Base-by-base conservation (phyloP, 2,113 vertebrate species). In the Caranx ignobilis region DNA sequence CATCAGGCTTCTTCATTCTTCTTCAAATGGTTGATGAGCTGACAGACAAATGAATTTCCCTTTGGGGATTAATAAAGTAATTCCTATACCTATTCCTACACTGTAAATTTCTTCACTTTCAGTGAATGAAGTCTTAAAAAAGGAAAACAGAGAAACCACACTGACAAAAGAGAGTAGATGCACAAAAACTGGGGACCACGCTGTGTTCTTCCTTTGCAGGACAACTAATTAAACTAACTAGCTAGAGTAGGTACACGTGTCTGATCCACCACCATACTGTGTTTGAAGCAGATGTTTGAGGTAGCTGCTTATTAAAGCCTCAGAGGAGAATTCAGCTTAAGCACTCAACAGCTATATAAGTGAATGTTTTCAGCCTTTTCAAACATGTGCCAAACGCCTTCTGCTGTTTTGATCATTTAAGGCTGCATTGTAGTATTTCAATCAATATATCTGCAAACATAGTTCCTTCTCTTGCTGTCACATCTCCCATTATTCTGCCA, bases 281-380 rank as follows among this genome's bases (percentile, higher is more conserved):
- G 55, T 77, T 55, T 77, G 73, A 52, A 71, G 77, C 83, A 80
- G 68, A 76, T 79, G 55, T 79, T 83, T 63, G 47, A 57, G 59
- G 16, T 11, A 13, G 67, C 34, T 61, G 65, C 65, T 85, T 56
- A 65, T 84, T 68, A 75, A 79, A 57, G 41, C 3, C 75, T 56
- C n/a, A 32, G 26, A 54, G 61, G 56, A 79, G 50, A 75, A 43
- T 67, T 59, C 37, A 41, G 48, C 43, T 65, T 37, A 55, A 31
- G 50, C 1, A 31, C 57, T 65, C 35, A 11, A 68, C 41, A 71
- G 18, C 55, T 71, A 60, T 18, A 41, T 18, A 34, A 43, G 19
- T 34, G 7, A 79, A 60, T 11, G 7, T 1, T 3, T 52, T 26
- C 2, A 54, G 39, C 43, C 62, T 72, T 56, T 74, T 66, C 1